Conservation (phyloP, 30 jellyfish, hydroid and myxozoan species). For the Catostylus mosaicus region DNA sequence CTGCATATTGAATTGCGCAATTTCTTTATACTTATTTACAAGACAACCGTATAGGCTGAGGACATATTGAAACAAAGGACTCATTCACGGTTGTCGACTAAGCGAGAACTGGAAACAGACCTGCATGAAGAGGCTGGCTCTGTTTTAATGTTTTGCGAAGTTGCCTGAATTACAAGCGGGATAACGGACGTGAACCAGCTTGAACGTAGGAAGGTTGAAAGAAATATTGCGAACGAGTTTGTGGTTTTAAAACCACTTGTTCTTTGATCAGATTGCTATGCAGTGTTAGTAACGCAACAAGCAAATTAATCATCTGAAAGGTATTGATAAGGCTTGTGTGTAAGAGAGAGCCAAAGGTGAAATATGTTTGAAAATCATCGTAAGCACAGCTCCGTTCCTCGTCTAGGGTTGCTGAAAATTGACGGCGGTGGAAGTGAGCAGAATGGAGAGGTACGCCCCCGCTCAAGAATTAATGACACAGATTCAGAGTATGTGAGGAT, state of each 20-base stretch:
- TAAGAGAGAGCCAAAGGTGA: too few species aligned
- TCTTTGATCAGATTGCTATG: too few species aligned
- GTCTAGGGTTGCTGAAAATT: conserved; percentile 56
- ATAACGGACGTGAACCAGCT: too few species aligned
- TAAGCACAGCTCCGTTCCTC: conserved; percentile 39
- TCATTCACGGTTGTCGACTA: conserved; percentile 21
- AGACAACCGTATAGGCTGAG: neutral
- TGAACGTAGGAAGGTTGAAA: too few species aligned
- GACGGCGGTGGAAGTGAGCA: conserved; percentile 52
- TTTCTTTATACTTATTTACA: neutral
- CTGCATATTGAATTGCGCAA: neutral
- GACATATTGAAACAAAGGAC: conserved; percentile 16
- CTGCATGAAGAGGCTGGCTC: neutral
- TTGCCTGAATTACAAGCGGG: too few species aligned
- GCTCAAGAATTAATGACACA: conserved; percentile 60
- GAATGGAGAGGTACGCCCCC: conserved; percentile 64
- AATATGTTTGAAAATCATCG: neutral
- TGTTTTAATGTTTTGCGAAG: neutral
- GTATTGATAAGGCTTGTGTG: too few species aligned
- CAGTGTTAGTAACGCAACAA: too few species aligned
- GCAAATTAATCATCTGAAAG: too few species aligned
- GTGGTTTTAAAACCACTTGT: too few species aligned
- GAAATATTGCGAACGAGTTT: too few species aligned
- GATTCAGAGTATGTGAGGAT: conserved; percentile 69
- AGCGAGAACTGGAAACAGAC: neutral